phyloP scores from a whole-genome alignment of 1,140 invertebrate genomes.

The Hypothenemus hampei region DNA sequence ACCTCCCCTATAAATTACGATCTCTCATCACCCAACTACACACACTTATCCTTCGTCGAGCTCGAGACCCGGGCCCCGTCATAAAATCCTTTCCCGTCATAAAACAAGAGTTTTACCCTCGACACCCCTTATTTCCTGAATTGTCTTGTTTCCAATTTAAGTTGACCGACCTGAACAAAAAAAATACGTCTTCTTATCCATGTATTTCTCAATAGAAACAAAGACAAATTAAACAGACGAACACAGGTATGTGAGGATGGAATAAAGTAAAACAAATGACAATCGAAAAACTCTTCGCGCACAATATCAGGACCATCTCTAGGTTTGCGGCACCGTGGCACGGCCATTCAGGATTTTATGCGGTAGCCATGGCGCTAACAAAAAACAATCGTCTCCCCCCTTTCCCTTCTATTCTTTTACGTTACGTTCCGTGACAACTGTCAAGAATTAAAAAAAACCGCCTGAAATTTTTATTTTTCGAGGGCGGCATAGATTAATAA shows the following conservation, averaged over 20 bases:
- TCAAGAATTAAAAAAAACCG: no score
- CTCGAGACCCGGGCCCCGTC: slow-evolving; percentile 14
- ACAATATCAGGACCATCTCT: slow-evolving; percentile 3
- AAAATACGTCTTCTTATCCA: no score
- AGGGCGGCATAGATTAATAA: no score
- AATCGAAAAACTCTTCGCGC: slow-evolving; percentile 14
- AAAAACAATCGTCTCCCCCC: no score
- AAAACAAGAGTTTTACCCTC: slow-evolving; percentile 17
- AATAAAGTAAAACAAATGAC: not conserved
- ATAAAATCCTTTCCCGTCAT: slow-evolving; percentile 20
- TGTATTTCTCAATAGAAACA: no score
- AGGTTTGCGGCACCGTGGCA: slow-evolving; percentile 12
- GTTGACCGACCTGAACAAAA: no score
- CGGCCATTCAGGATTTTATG: slow-evolving; percentile 21
- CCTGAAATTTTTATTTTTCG: no score
- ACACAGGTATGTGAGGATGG: no score
- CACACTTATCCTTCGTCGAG: slow-evolving; percentile 25
- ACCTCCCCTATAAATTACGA: slow-evolving; percentile 29
- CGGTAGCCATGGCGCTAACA: slow-evolving; percentile 15
- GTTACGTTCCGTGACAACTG: no score
- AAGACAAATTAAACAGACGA: no score
- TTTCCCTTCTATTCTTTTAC: no score
- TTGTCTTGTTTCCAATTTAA: no score
- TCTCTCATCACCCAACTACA: slow-evolving; percentile 29
- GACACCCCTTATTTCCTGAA: not conserved